Evolutionary conservation across 2,113 vertebrate species (phyloP).

Genomic region (Cynopterus brachyotis): DNA sequence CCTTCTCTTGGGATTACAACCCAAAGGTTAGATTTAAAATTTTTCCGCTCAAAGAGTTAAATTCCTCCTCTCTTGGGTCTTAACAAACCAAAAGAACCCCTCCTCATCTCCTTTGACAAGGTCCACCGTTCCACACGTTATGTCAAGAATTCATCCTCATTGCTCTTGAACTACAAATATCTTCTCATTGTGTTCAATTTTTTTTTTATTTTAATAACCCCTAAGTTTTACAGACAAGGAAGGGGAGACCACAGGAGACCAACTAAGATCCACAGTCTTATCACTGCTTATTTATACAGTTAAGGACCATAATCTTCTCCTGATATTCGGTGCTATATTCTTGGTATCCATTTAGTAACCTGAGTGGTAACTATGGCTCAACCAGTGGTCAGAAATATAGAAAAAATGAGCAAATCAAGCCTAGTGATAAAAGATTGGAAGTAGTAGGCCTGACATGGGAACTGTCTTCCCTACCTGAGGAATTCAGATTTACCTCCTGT

Average conservation of each 20-base stretch:
- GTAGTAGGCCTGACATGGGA: accelerated
- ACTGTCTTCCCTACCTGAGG: not conserved
- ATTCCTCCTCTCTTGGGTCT: not conserved
- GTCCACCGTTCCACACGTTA: not conserved
- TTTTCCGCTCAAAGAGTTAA: not conserved
- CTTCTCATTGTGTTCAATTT: no score
- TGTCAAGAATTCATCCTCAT: not conserved
- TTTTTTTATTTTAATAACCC: not conserved
- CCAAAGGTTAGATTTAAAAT: not conserved
- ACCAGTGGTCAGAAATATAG: not conserved
- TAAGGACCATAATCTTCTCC: not conserved
- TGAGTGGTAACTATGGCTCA: not conserved
- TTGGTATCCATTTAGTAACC: not conserved
- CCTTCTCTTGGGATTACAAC: not conserved
- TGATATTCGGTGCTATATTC: not conserved
- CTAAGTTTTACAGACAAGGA: not conserved
- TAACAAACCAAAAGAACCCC: not conserved
- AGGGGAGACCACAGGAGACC: not conserved
- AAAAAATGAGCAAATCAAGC: not conserved
- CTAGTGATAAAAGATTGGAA: not conserved
- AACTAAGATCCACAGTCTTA: not conserved
- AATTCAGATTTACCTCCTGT: not conserved
- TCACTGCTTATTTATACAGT: not conserved
- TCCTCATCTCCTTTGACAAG: not conserved
- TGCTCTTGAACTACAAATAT: no score